phyloP scores from a whole-genome alignment of 2,888 invertebrate genomes.

The Stratiomys singularior region DNA sequence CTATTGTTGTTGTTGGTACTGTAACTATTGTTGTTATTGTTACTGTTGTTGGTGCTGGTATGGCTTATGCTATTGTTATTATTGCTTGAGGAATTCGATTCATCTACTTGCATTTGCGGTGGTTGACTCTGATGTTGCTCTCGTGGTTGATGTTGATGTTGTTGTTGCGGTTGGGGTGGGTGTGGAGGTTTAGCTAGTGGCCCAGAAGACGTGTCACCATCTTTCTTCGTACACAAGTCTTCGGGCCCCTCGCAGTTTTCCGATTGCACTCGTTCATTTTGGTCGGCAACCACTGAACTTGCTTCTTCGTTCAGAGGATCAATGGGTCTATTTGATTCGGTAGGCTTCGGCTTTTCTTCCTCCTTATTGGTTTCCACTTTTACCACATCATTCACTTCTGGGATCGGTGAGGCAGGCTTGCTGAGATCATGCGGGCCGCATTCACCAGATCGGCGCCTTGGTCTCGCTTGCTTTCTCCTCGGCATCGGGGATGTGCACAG shows the following conservation, averaged over 20 bases:
- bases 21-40: conserved; percentile 57
- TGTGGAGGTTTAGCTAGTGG: conserved; percentile 30
- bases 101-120: conserved; percentile 57
- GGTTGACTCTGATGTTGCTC: conserved; percentile 47
- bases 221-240: conserved; percentile 63
- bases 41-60: conserved; percentile 58
- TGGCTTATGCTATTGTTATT: conserved; percentile 56
- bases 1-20: conserved; percentile 63
- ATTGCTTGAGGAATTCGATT: conserved; percentile 59
- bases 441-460: conserved; percentile 85
- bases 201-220: conserved; percentile 55
- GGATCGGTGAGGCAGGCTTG: conserved; percentile 58
- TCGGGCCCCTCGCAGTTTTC: conserved; percentile 62
- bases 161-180: conserved; percentile 40
- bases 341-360: conserved; percentile 55
- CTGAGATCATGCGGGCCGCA: conserved; percentile 72
- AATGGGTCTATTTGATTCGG: background rate
- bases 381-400: conserved; percentile 63
- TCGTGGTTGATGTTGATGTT: conserved; percentile 45
- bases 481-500: conserved; percentile 83
- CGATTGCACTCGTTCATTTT: conserved; percentile 4
- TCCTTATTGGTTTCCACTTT: conserved; percentile 68
- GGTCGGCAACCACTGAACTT: background rate
- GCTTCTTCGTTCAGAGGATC: conserved; percentile 23
- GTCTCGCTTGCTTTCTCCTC: conserved; percentile 85